Percentiles rank a stretch among this genome's conserved stretches.
Evolutionary conservation across 2,113 vertebrate genomes (phyloP).

Genomic region (Dermatemys mawii): DNA sequence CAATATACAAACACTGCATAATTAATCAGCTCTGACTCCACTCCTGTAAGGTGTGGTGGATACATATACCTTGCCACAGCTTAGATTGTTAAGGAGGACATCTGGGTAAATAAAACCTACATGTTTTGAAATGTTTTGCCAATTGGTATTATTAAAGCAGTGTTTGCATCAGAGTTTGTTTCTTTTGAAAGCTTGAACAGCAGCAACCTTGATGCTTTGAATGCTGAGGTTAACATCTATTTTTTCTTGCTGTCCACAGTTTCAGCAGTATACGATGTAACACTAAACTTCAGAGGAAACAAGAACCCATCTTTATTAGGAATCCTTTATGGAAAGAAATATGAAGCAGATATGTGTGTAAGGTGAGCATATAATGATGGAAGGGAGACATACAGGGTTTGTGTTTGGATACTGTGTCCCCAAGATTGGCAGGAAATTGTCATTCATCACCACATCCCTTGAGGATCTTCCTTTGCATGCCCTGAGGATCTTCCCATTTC

Average conservation of each 20-base stretch:
- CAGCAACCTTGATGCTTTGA: neutral
- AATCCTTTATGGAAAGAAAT: conserved; percentile 95
- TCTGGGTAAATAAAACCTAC: neutral
- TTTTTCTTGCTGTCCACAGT: conserved; percentile 76
- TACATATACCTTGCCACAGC: neutral
- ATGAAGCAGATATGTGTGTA: conserved; percentile 94
- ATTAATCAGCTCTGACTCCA: neutral
- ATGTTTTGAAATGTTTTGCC: neutral
- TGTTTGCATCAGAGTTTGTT: neutral
- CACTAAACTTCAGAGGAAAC: conserved; percentile 96
- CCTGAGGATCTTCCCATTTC: neutral
- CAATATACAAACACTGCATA: neutral
- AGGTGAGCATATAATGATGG: conserved; percentile 80
- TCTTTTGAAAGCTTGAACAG: neutral
- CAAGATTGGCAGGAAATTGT: neutral
- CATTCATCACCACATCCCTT: neutral
- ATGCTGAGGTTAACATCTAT: neutral
- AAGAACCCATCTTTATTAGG: conserved; percentile 94
- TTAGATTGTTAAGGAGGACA: neutral
- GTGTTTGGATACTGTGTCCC: neutral
- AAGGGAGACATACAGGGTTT: neutral
- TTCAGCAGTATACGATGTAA: conserved; percentile 95
- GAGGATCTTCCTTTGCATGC: neutral
- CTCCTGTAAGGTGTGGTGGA: neutral
- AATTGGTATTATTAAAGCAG: neutral